A percentile compares a stretch with the other conserved stretches of the same genome.
phyloP scores from a whole-genome alignment of 2,113 vertebrate genomes.

The Protomyctophum bolini region DNA sequence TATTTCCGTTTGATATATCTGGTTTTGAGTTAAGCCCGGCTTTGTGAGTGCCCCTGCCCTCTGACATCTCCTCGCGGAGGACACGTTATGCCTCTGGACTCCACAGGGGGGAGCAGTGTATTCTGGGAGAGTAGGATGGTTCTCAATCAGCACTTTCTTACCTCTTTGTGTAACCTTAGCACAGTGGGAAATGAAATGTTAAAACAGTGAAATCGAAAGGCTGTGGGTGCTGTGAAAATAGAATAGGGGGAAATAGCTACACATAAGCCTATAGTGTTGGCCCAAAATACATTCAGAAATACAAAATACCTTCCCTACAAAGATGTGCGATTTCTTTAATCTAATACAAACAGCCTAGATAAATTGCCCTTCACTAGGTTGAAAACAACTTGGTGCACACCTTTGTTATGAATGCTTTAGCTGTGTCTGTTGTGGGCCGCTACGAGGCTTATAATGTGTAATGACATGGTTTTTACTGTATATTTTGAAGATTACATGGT shows the following conservation, averaged over 20 bases:
- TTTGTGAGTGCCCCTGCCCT: slow-evolving; percentile 17
- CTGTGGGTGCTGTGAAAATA: slow-evolving; percentile 45
- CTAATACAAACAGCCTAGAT: slow-evolving; percentile 17
- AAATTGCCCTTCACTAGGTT: background rate
- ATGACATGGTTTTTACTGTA: slow-evolving; percentile 51
- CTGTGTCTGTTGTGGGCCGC: slow-evolving; percentile 34
- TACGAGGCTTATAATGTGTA: slow-evolving; percentile 33
- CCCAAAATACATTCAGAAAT: slow-evolving; percentile 42
- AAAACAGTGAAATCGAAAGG: slow-evolving; percentile 56
- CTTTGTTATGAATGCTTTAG: slow-evolving; percentile 43
- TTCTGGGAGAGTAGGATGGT: slow-evolving; percentile 36
- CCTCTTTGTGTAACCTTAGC: slow-evolving; percentile 60
- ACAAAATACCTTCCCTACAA: slow-evolving; percentile 35
- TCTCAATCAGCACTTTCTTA: slow-evolving; percentile 51
- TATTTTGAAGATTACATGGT: slow-evolving; percentile 60
- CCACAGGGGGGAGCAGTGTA: slow-evolving; percentile 67
- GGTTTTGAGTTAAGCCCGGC: slow-evolving; percentile 48
- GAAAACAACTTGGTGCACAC: slow-evolving; percentile 11
- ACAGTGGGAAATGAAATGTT: slow-evolving; percentile 69
- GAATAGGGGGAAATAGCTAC: slow-evolving; percentile 43
- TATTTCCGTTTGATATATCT: slow-evolving; percentile 50
- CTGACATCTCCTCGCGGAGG: slow-evolving; percentile 7
- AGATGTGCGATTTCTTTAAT: slow-evolving; percentile 22
- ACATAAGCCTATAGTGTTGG: slow-evolving; percentile 43
- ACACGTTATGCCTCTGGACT: slow-evolving; percentile 30